Evolutionary conservation across 2,113 vertebrate genomes (phyloP).

Genomic region (Arizona elegans): DNA sequence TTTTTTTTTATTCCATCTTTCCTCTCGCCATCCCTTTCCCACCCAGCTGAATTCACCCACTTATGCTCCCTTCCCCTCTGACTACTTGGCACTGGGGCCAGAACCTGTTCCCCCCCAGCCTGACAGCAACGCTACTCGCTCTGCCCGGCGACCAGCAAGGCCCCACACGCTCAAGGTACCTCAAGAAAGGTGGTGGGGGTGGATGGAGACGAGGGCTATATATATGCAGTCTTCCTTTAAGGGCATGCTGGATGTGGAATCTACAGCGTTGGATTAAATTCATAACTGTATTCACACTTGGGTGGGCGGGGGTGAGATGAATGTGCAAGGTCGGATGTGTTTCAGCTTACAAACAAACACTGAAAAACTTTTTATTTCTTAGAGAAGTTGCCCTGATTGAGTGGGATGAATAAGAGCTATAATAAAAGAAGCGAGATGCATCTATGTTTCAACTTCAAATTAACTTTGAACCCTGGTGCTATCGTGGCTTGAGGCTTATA

Average conservation of each 20-base stretch:
- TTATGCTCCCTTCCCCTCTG: conserved; percentile 68
- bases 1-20: conserved; percentile 20
- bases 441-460: neutral
- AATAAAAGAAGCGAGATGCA: neutral
- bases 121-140: conserved; percentile 50
- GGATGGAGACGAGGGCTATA: conserved; percentile 1
- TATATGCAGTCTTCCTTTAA: no score
- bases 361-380: neutral
- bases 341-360: neutral
- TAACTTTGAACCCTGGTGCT: neutral
- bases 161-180: conserved; percentile 70
- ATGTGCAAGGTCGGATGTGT: neutral
- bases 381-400: neutral
- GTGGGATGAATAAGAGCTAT: neutral
- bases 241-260: neutral
- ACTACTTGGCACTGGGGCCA: conserved; percentile 69
- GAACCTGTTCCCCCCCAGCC: conserved; percentile 66
- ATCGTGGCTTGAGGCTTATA: neutral
- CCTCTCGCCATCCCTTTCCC: conserved; percentile 50
- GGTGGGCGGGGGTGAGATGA: neutral
- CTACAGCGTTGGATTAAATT: neutral
- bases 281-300: neutral
- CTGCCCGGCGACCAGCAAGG: conserved; percentile 66
- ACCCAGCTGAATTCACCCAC: conserved; percentile 67
- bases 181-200: neutral